Evolutionary conservation across 1,140 invertebrate species (phyloP).

Genomic region (Prorops nasuta): DNA sequence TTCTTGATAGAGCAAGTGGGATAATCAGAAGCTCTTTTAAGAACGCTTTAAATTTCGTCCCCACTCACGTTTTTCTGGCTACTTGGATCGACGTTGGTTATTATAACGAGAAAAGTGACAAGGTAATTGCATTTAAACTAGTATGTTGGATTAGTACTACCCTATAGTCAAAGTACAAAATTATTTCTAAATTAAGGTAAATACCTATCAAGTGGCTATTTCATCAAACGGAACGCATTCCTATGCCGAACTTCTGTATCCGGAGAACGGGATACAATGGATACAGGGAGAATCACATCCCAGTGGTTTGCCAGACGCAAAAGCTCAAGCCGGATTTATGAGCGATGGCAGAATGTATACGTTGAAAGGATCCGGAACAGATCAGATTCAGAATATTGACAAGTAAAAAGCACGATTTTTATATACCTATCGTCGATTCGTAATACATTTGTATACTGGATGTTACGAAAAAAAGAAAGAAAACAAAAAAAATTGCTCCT

Average conservation of each 20-base stretch:
- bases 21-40: conserved; percentile 72
- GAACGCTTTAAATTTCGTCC: conserved; percentile 65
- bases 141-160: background rate
- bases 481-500: background rate
- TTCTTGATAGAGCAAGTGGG: conserved; percentile 66
- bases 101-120: conserved; percentile 60
- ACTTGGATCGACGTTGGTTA: conserved; percentile 74
- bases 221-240: conserved; percentile 79
- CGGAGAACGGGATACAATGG: conserved; percentile 87
- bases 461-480: background rate
- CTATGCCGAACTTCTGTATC: conserved; percentile 84
- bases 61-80: conserved; percentile 61
- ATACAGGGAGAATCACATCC: conserved; percentile 70
- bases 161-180: no score
- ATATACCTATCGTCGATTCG: conserved; percentile 47
- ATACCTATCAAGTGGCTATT: conserved; percentile 82
- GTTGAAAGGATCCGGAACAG: conserved; percentile 82
- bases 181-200: no score
- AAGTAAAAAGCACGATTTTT: conserved; percentile 61
- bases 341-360: conserved; percentile 72
- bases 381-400: conserved; percentile 75
- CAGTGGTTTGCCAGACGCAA: conserved; percentile 75
- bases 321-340: conserved; percentile 90
- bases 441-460: no score
- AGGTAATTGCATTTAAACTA: conserved; percentile 44